Evolutionary conservation across 2,113 vertebrate genomes (phyloP).

Genomic region (Nothocercus julius): DNA sequence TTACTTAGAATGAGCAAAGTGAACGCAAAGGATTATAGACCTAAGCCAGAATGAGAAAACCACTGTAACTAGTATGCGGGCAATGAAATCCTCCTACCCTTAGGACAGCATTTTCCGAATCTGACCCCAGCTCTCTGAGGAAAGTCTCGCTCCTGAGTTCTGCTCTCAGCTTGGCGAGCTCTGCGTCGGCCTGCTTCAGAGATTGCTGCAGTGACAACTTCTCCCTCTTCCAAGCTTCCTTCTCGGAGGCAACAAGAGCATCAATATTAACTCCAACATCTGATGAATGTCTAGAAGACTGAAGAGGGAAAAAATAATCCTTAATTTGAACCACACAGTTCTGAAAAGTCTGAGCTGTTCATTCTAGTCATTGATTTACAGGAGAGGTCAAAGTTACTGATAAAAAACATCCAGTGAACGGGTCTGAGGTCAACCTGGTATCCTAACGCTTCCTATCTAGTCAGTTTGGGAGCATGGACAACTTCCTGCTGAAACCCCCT

Average conservation of each 20-base stretch:
- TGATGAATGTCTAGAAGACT: conserved; percentile 75
- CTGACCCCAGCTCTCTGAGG: conserved; percentile 82
- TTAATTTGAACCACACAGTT: not conserved
- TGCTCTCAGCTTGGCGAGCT: conserved; percentile 84
- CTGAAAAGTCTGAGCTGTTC: not conserved
- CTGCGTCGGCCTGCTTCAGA: conserved; percentile 84
- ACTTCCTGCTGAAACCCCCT: not conserved
- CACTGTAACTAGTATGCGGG: not conserved
- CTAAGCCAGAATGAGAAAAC: not conserved
- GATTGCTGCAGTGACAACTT: conserved; percentile 84
- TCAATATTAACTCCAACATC: conserved; percentile 69
- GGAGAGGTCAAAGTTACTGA: not conserved
- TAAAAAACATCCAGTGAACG: not conserved
- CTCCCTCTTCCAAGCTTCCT: conserved; percentile 87
- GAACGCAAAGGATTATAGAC: not conserved
- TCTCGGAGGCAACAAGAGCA: conserved; percentile 82
- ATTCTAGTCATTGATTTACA: not conserved
- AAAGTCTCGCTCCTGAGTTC: conserved; percentile 86
- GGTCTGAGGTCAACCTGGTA: not conserved
- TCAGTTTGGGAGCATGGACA: not conserved
- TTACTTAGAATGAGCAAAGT: not conserved
- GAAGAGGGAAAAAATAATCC: conserved; percentile 2
- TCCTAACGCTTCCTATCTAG: not conserved
- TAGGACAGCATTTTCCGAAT: conserved; percentile 83
- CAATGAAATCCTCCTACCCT: conserved; percentile 80